phyloP scores from a whole-genome alignment of 2,888 invertebrate genomes.

The Ferdinandea cuprea region DNA sequence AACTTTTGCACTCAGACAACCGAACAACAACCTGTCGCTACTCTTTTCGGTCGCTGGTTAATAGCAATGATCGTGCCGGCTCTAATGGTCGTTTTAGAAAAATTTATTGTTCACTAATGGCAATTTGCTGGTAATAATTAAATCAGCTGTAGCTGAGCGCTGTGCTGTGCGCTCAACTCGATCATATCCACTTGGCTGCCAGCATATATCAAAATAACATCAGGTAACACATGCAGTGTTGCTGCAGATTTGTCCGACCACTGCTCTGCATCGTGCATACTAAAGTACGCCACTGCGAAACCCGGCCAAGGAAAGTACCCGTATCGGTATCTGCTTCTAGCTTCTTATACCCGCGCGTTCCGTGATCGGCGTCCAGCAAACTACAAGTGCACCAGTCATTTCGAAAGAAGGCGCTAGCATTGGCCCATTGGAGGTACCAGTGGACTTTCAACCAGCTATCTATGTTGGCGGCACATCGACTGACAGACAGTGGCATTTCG shows the following conservation, averaged over 20 bases:
- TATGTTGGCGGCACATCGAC: slow-evolving; percentile 59
- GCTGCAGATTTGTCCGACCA: slow-evolving; percentile 50
- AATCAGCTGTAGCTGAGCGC: slow-evolving; percentile 60
- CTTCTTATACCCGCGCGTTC: slow-evolving; percentile 14
- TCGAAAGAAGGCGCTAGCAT: slow-evolving; percentile 54
- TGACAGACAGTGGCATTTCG: slow-evolving; percentile 71
- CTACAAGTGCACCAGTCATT: slow-evolving; percentile 10
- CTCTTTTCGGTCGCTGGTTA: slow-evolving; percentile 9
- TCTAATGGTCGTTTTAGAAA: slow-evolving; percentile 54
- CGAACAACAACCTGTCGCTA: slow-evolving; percentile 54
- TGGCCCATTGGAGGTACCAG: background rate
- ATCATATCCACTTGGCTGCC: slow-evolving; percentile 53
- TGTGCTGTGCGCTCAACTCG: slow-evolving; percentile 27
- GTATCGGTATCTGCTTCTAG: slow-evolving; percentile 11
- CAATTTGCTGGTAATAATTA: slow-evolving; percentile 73
- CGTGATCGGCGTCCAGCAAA: slow-evolving; percentile 17
- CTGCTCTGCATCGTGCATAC: slow-evolving; percentile 59
- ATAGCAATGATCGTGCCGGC: slow-evolving; percentile 32
- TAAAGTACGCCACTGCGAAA: slow-evolving; percentile 63
- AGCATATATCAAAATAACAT: slow-evolving; percentile 65
- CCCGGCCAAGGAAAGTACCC: slow-evolving; percentile 23
- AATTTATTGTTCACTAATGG: slow-evolving; percentile 65
- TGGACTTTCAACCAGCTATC: slow-evolving; percentile 39
- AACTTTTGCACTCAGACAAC: slow-evolving; percentile 24
- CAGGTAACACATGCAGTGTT: slow-evolving; percentile 51